Conservation (phyloP, 2,797 vertebrate species). For the Melanitta fusca region DNA sequence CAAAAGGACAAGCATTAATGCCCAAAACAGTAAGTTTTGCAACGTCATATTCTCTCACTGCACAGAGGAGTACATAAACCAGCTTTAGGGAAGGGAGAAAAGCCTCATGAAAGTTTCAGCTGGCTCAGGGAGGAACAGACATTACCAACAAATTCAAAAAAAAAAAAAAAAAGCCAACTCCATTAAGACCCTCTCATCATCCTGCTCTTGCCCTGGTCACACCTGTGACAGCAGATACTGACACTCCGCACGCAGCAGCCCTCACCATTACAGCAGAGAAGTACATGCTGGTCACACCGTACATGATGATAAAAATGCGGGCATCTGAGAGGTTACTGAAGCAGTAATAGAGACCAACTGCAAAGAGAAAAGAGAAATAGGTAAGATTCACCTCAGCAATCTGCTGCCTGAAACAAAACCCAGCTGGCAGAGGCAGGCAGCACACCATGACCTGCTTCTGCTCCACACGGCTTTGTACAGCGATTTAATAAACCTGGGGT, state of each 20-base stretch:
- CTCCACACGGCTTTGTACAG: accelerated
- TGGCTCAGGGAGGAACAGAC: neutral
- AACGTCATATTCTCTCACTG: neutral
- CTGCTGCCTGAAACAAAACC: neutral
- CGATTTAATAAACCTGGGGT: neutral
- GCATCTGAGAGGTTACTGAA: slow-evolving; percentile 98
- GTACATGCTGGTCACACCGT: slow-evolving; percentile 99
- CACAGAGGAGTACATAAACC: accelerated
- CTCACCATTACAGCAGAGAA: slow-evolving; percentile 98
- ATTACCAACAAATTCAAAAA: neutral
- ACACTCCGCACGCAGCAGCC: accelerated
- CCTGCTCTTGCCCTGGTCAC: neutral
- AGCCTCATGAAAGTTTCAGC: accelerated
- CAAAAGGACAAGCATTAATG: accelerated
- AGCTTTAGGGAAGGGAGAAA: neutral
- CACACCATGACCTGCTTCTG: accelerated
- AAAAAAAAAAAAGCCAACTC: neutral
- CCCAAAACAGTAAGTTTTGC: neutral
- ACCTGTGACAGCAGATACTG: neutral
- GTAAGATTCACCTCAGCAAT: neutral
- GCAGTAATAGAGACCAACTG: slow-evolving; percentile 98
- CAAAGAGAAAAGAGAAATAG: neutral
- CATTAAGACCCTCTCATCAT: accelerated
- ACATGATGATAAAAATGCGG: slow-evolving; percentile 99
- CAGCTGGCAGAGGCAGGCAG: neutral